These are phyloP conservation scores for Calameuta idolon DNA, from an alignment of 2,888 invertebrate species.

Conservation along the genomic window DNA sequence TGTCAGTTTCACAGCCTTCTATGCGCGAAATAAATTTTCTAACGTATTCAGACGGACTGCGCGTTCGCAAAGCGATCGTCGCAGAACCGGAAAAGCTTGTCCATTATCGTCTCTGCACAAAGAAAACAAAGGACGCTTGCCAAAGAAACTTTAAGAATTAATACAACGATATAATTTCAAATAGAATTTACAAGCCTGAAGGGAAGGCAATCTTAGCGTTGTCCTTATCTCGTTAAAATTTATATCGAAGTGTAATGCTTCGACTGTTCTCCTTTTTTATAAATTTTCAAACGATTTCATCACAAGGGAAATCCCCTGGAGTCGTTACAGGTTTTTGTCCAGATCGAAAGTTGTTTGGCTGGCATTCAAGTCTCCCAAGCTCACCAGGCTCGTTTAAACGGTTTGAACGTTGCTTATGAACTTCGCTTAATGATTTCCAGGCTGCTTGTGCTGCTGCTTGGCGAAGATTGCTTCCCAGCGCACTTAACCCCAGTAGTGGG, in stretches of 20 bases:
- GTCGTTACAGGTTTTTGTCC: background rate
- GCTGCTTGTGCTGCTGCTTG: background rate
- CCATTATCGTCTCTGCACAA: background rate
- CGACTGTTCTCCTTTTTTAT: background rate
- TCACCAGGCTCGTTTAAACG: too few species aligned
- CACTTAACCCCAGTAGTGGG: background rate
- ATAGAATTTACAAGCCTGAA: background rate
- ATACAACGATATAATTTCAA: background rate
- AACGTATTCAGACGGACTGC: slow-evolving; percentile 24
- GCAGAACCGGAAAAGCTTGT: background rate
- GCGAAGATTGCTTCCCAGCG: background rate
- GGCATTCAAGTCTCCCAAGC: background rate
- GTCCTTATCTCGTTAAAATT: background rate
- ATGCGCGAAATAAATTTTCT: slow-evolving; percentile 34
- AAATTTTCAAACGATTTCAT: background rate
- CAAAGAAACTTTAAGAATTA: background rate
- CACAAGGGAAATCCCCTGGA: background rate
- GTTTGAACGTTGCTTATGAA: too few species aligned
- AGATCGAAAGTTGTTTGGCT: background rate
- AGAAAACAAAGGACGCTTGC: background rate
- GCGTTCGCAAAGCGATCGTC: slow-evolving; percentile 9
- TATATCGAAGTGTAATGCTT: background rate
- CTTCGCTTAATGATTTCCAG: too few species aligned
- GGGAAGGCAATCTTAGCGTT: too few species aligned
- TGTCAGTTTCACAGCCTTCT: slow-evolving; percentile 55